These are phyloP conservation scores for Pammene fasciana DNA, from an alignment of 2,888 invertebrate species.

Conservation along the genomic window DNA sequence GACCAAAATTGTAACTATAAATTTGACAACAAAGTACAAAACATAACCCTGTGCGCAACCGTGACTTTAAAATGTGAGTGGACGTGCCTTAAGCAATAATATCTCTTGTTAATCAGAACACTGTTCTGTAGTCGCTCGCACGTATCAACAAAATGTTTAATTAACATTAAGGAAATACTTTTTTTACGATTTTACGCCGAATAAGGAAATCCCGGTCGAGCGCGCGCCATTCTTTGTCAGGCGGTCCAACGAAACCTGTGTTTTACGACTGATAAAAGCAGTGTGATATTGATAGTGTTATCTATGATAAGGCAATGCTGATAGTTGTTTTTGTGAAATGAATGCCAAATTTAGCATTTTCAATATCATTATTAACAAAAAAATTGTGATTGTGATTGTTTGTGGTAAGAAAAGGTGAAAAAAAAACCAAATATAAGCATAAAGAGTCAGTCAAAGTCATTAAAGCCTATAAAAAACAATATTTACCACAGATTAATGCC, in stretches of 20 bases:
- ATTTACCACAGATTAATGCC: slow-evolving; percentile 4
- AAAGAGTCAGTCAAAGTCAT: not conserved
- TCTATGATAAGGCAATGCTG: not conserved
- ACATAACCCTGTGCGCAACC: slow-evolving; percentile 2
- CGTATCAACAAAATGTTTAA: slow-evolving; percentile 17
- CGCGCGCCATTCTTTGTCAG: slow-evolving; percentile 4
- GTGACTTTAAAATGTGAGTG: slow-evolving; percentile 38
- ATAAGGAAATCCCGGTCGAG: slow-evolving; percentile 14
- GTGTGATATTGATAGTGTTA: not conserved
- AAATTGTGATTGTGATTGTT: not conserved
- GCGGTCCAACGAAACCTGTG: not conserved
- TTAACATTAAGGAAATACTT: slow-evolving; percentile 19
- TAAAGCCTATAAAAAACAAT: not conserved
- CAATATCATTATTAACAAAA: not conserved
- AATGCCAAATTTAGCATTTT: not conserved
- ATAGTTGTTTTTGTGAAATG: not conserved
- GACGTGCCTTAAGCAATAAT: slow-evolving; percentile 31
- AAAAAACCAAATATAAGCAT: not conserved
- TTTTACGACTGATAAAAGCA: not conserved
- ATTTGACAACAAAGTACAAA: too few species aligned
- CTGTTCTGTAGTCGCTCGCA: slow-evolving; percentile 16
- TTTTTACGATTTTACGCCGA: not conserved
- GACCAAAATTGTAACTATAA: too few species aligned
- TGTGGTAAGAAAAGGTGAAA: not conserved
- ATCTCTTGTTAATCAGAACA: slow-evolving; percentile 27